Base-by-base conservation (phyloP, 2,797 vertebrate species). In the Hippocampus kuda region DNA sequence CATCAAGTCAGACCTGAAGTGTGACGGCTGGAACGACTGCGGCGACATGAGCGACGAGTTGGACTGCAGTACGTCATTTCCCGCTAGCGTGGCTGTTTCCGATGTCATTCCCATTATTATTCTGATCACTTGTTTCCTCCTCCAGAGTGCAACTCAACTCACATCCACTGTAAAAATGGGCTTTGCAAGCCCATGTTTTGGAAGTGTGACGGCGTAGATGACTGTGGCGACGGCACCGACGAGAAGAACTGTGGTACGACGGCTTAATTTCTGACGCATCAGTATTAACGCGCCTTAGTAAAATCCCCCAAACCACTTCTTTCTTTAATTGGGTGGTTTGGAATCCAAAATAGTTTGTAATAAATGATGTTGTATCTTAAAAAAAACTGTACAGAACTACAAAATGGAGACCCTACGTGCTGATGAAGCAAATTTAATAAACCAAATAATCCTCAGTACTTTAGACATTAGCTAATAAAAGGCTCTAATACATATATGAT, bases 21-120 rank as follows among this genome's bases (percentile, higher is more conserved):
- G 97, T 0, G 96, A 99, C 0, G 96, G 96, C n/a, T 97, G 94
- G 94, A 88, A 94, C 0, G 95, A 99, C 83, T 99, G 97, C 1
- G 85, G 92, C 0, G 97, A 98, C 27, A 85, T 85, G 87, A 94
- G 89, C 0, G 97, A 99, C 0, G 97, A 99, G 79, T 1, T 34
- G 0, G 5, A 78, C 0, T 99, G 96, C 89, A 49, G 96, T 99
- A 79, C 91, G 88, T 74, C 5, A 9, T 65, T 46, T 27, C 27
- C 24, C 3, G 24, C 5, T 1, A 4, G 10, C 18, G 2, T 41
- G 18, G 30, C 27, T 18, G 7, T 30, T 38, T 38, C 34, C 34
- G 34, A 38, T 38, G 7, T 38, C 34, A 38, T 38, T 38, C 34
- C 34, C 34, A 38, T 38, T 22, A 13, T 6, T 27, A 5, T 20